Evolutionary conservation across 2,888 invertebrate genomes (phyloP), one percentile per base, ranked within the genome.

Genomic region (Cephus pygmeus): DNA sequence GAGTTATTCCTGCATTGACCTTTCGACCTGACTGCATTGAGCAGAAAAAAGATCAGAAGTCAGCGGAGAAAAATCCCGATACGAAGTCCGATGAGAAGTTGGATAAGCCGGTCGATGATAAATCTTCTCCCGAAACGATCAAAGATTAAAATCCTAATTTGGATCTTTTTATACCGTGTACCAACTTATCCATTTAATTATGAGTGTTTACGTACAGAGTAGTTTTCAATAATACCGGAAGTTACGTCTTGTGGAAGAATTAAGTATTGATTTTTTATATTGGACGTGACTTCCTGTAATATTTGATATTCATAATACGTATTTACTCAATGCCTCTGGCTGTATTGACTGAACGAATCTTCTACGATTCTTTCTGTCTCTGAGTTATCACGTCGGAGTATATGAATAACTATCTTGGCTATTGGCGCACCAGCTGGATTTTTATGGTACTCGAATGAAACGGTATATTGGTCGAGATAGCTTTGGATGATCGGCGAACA

Each of bases 11-110:
- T 56, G 40, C 40, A 9, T 23, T 56, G 40, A 56, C 40, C 23
- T 56, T 56, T 6, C 40, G 40, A 56, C 23, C 40, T 23, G 23
- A 56, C 1, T 4, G 9, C 40, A 56, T 56, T 56, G 23, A 56
- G 23, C 40, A 23, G 77, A 77, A 77, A 75, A 75, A 73, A 76
- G 78, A 79, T 81, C 78, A 76, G 30, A 56, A 75, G 56, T 74
- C 68, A 73, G 77, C 79, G 34, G 75, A 76, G 56, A 73, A 79
- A 35, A 78, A 35, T 68, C 30, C 76, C n/a, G 73, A 77, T 75
- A 79, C 78, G 69, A 73, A 71, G 77, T 77, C 77, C 31, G 77
- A 80, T 2, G 23, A 56, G 23, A 56, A 56, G 6, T 56, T 56
- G 23, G 40, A 56, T 56, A 56, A 56, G 40, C 40, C 40, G 40